Evolutionary conservation across 2,797 vertebrate genomes (phyloP).

Genomic region (Malacoraja senta): DNA sequence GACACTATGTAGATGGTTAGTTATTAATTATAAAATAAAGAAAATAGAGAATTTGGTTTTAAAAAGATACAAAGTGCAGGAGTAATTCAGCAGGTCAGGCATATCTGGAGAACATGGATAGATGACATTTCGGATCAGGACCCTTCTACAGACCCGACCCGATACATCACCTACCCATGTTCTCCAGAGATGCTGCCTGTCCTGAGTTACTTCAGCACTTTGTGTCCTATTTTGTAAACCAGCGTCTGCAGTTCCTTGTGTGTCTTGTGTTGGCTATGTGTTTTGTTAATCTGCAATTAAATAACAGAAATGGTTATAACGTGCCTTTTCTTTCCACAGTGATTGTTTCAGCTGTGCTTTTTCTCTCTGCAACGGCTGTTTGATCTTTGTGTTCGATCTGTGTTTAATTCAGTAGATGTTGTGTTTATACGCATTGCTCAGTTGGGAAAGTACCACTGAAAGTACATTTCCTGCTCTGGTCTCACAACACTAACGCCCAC

Average conservation of each 20-base stretch:
- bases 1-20: background rate
- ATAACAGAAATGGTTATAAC: background rate
- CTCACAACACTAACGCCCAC: background rate
- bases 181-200: too few relatives aligned
- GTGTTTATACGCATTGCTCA: background rate
- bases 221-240: background rate
- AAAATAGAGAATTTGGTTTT: background rate
- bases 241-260: background rate
- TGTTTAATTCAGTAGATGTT: background rate
- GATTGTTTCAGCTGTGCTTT: too few relatives aligned
- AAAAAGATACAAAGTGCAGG: too few relatives aligned
- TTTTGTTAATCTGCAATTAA: background rate
- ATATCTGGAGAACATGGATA: too few relatives aligned
- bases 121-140: too few relatives aligned
- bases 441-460: background rate
- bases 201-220: too few relatives aligned
- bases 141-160: too few relatives aligned
- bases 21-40: background rate
- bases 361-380: background rate
- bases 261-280: background rate
- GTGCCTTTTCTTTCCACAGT: background rate
- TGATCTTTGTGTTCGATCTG: background rate
- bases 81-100: too few relatives aligned
- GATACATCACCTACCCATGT: too few relatives aligned
- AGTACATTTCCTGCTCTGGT: background rate